Conservation (phyloP, 1,140 invertebrate species). For the Drosophila trapezifrons region DNA sequence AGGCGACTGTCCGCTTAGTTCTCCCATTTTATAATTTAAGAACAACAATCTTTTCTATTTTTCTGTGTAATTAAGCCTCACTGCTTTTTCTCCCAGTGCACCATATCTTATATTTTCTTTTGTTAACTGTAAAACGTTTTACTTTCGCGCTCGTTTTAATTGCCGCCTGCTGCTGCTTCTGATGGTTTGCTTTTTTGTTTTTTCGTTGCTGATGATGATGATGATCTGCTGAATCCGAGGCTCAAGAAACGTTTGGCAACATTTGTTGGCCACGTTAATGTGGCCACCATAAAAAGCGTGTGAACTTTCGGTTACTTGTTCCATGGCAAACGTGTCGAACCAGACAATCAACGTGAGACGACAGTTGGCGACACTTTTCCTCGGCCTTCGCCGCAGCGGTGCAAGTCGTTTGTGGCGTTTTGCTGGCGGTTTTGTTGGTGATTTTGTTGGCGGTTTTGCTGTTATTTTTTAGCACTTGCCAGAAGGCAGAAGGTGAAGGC, state of each 20-base stretch:
- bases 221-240: constrained; percentile 35
- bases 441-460: constrained; percentile 7
- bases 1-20: too few relatives aligned
- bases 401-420: constrained; percentile 26
- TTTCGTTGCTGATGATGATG: constrained; percentile 28
- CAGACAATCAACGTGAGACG: constrained; percentile 19
- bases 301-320: constrained; percentile 41
- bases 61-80: too few relatives aligned
- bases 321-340: constrained; percentile 30
- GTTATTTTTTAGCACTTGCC: constrained; percentile 24
- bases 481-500: constrained; percentile 28
- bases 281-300: constrained; percentile 55
- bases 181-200: constrained; percentile 4
- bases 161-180: constrained; percentile 55
- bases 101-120: constrained; percentile 18
- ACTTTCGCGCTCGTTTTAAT: constrained; percentile 73
- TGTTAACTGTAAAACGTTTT: constrained; percentile 57
- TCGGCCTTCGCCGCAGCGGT: constrained; percentile 26
- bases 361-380: constrained; percentile 46
- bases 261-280: constrained; percentile 64
- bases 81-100: neutral
- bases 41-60: too few relatives aligned
- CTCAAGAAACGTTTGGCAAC: constrained; percentile 39
- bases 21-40: too few relatives aligned
- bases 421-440: constrained; percentile 11